phyloP scores from a whole-genome alignment of 2,888 invertebrate genomes.

The Sisyra nigra region DNA sequence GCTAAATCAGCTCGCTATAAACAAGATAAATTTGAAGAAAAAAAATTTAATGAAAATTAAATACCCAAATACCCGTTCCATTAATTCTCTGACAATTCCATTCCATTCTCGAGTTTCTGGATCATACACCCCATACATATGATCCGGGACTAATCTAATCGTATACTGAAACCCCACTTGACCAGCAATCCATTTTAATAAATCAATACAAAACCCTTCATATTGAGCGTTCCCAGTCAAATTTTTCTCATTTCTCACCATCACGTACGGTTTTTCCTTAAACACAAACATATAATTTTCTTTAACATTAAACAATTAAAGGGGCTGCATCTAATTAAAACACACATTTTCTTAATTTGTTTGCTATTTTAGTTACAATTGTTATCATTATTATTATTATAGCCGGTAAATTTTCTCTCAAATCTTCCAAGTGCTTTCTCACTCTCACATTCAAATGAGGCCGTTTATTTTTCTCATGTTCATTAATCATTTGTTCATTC shows the following conservation, averaged over 20 bases:
- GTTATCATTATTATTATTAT: no score
- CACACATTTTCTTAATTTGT: no score
- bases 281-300: slow-evolving; percentile 12
- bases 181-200: slow-evolving; percentile 65
- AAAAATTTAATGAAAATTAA: not conserved
- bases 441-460: no score
- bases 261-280: slow-evolving; percentile 82
- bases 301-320: no score
- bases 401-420: no score
- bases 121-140: slow-evolving; percentile 79
- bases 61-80: slow-evolving; percentile 60
- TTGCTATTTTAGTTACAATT: no score
- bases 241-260: slow-evolving; percentile 73
- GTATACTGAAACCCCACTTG: slow-evolving; percentile 80
- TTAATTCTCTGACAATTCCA: slow-evolving; percentile 71
- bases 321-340: no score
- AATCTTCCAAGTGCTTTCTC: no score
- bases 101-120: slow-evolving; percentile 82
- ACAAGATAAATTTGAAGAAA: slow-evolving; percentile 10
- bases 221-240: slow-evolving; percentile 74
- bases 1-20: slow-evolving; percentile 85
- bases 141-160: slow-evolving; percentile 69
- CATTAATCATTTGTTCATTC: no score
- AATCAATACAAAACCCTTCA: slow-evolving; percentile 85
- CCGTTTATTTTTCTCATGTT: no score